Conservation (phyloP, 2,797 vertebrate genomes). For the Chiroxiphia lanceolata region DNA sequence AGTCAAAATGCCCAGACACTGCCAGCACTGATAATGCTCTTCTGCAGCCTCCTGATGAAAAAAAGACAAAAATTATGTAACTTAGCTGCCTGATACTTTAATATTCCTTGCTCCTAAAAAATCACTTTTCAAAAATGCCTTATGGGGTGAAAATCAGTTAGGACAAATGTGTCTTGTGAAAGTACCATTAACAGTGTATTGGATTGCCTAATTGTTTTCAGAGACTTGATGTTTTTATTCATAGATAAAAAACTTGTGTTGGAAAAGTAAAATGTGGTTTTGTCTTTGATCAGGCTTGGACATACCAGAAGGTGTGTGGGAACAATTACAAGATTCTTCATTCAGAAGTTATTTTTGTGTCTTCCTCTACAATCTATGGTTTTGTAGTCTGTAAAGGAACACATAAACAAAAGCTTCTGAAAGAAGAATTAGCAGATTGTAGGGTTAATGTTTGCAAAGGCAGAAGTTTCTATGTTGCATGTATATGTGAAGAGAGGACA, state of each 20-base stretch:
- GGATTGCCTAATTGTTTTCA: not conserved
- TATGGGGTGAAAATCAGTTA: not conserved
- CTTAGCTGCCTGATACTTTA: conserved; percentile 29
- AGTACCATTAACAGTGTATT: not conserved
- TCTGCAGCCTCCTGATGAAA: conserved; percentile 26
- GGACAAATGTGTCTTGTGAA: not conserved
- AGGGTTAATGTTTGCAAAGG: not conserved
- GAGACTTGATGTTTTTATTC: not conserved
- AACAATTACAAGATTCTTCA: not conserved
- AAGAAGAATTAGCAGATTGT: not conserved
- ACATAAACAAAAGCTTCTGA: not conserved
- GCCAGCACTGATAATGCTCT: conserved; percentile 39
- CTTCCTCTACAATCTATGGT: not conserved
- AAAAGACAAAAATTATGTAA: conserved; percentile 35
- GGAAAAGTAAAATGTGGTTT: not conserved
- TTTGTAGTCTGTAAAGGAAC: not conserved
- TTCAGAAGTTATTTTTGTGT: not conserved
- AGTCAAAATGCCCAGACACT: conserved; percentile 40
- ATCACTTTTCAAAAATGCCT: not conserved
- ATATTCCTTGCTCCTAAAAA: not conserved
- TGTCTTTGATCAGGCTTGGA: not conserved
- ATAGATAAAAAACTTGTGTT: not conserved
- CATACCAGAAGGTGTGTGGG: not conserved
- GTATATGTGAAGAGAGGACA: not conserved
- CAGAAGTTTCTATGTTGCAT: not conserved